Conservation (phyloP, 1,140 invertebrate species). For the Drosophila bifasciata region DNA sequence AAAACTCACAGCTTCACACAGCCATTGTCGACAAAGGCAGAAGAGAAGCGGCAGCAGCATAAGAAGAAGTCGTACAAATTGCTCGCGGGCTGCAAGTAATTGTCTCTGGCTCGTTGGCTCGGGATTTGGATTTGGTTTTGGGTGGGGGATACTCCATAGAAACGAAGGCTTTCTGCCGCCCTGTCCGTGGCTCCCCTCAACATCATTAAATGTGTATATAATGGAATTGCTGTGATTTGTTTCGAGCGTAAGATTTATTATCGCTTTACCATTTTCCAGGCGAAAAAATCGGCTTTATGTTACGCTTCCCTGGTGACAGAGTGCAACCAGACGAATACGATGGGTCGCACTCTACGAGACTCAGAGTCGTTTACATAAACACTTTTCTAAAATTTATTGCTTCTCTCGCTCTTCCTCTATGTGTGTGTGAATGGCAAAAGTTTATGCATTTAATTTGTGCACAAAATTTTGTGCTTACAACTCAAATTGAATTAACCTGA, state of each 20-base stretch:
- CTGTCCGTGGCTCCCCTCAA: conserved; percentile 43
- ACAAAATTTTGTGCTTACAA: conserved; percentile 77
- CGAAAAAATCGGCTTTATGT: conserved; percentile 78
- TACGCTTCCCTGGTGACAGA: conserved; percentile 74
- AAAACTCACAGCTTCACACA: not conserved
- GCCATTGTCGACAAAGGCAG: conserved; percentile 14
- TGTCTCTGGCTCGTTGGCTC: conserved; percentile 69
- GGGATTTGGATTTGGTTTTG: conserved; percentile 46
- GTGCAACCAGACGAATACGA: conserved; percentile 64
- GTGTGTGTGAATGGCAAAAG: conserved; percentile 60
- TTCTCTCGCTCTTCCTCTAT: not conserved
- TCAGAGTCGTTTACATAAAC: conserved; percentile 75
- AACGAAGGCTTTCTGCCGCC: too few relatives aligned
- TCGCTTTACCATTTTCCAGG: conserved; percentile 70
- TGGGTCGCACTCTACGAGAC: conserved; percentile 27
- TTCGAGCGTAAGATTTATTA: conserved; percentile 74
- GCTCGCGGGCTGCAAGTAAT: conserved; percentile 79
- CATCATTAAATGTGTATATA: conserved; percentile 80
- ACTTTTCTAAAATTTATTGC: conserved; percentile 73
- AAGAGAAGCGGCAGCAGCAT: too few relatives aligned
- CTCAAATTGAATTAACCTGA: conserved; percentile 78
- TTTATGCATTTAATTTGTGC: conserved; percentile 77
- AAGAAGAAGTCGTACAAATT: conserved; percentile 59
- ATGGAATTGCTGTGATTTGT: conserved; percentile 81
- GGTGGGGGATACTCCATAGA: conserved; percentile 34